These are phyloP conservation scores for Melangyna quadrimaculata DNA, from an alignment of 2,888 invertebrate genomes.

Conservation along the genomic window DNA sequence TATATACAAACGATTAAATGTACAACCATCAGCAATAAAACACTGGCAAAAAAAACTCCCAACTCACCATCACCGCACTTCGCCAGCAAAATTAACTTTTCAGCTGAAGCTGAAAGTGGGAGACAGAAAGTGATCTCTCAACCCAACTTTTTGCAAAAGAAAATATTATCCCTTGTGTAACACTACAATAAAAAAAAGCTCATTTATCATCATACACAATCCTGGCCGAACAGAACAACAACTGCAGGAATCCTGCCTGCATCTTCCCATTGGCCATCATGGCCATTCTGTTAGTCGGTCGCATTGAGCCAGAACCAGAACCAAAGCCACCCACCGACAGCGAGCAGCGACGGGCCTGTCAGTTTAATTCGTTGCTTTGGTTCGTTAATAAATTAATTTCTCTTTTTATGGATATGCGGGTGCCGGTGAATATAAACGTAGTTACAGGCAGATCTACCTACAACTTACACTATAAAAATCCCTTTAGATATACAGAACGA, in stretches of 20 bases:
- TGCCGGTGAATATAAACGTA: slow-evolving; percentile 35
- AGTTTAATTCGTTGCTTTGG: slow-evolving; percentile 67
- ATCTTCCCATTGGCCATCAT: background rate
- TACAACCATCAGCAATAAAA: background rate
- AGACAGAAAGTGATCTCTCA: slow-evolving; percentile 8
- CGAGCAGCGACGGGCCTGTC: slow-evolving; percentile 40
- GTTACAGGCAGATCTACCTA: slow-evolving; percentile 19
- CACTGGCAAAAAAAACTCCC: background rate
- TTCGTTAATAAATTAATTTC: slow-evolving; percentile 71
- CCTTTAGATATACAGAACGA: slow-evolving; percentile 14
- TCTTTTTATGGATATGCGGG: slow-evolving; percentile 45
- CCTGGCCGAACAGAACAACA: slow-evolving; percentile 35
- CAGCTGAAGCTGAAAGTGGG: slow-evolving; percentile 4
- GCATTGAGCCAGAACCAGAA: too few relatives aligned
- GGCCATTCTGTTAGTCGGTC: background rate
- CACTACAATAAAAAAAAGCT: slow-evolving; percentile 30
- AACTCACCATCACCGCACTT: background rate
- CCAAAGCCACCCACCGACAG: slow-evolving; percentile 12
- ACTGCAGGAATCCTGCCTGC: slow-evolving; percentile 43
- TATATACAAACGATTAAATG: background rate
- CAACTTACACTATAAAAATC: background rate
- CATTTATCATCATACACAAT: slow-evolving; percentile 63
- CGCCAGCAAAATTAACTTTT: slow-evolving; percentile 51
- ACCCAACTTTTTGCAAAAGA: background rate
- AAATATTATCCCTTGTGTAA: slow-evolving; percentile 13